Percentiles rank a stretch among this genome's conserved stretches.
Conservation (phyloP, 1,140 invertebrate species). For the Helicoverpa armigera region DNA sequence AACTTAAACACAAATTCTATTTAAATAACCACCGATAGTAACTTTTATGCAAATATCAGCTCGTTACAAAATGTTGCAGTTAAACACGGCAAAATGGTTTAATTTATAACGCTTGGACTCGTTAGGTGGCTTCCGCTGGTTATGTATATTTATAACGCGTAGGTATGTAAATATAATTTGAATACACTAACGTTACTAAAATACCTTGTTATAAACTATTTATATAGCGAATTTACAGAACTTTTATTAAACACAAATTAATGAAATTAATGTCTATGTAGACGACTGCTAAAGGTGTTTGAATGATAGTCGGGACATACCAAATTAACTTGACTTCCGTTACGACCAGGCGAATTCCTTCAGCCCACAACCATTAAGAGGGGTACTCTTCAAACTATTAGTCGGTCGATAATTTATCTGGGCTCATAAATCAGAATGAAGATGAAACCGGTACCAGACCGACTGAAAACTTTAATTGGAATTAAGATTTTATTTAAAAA, state of each 20-base stretch:
- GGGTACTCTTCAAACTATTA: no score
- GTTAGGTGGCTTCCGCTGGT: slow-evolving; percentile 4
- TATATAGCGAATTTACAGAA: neutral
- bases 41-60: slow-evolving; percentile 15
- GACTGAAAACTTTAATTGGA: no score
- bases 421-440: no score
- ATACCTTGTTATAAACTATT: neutral
- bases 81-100: slow-evolving; percentile 15
- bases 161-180: neutral
- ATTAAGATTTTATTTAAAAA: no score
- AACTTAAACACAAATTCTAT: neutral
- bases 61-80: slow-evolving; percentile 14
- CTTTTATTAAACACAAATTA: neutral
- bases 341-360: no score
- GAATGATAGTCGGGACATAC: no score
- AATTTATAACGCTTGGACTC: slow-evolving; percentile 18
- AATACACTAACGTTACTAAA: neutral
- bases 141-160: slow-evolving; percentile 12
- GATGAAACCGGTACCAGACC: no score
- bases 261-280: no score
- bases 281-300: no score
- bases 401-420: no score
- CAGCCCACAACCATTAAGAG: no score
- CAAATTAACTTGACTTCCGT: no score
- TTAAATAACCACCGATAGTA: slow-evolving; percentile 11